phyloP scores from a whole-genome alignment of 2,797 vertebrate genomes.

The Vespertilio murinus region DNA sequence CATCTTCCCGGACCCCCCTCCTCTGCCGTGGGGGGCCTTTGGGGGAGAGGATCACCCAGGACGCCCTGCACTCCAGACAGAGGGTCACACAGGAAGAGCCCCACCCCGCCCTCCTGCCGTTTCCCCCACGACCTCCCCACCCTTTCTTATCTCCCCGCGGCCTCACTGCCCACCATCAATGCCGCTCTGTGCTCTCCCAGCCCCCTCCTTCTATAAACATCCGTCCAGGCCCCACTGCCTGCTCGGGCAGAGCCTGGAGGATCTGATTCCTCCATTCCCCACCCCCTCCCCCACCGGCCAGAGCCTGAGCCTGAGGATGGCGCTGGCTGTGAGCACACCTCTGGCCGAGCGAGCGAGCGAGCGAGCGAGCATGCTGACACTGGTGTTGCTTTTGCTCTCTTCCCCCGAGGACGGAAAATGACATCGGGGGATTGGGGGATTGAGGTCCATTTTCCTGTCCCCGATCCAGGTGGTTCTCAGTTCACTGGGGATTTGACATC shows the following conservation, averaged over 20 bases:
- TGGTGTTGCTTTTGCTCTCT: background rate
- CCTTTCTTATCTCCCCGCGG: background rate
- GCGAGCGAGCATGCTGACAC: background rate
- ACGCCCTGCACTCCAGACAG: rapidly evolving
- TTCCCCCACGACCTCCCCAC: background rate
- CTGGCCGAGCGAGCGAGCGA: too few species aligned
- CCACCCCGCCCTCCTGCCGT: background rate
- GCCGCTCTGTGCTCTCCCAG: background rate
- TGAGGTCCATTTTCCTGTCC: too few species aligned
- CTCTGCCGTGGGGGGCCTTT: background rate
- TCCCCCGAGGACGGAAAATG: background rate
- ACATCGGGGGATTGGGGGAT: background rate
- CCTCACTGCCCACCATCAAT: background rate
- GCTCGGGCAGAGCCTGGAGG: background rate
- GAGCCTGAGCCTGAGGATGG: background rate
- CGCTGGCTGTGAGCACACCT: rapidly evolving
- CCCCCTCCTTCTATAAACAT: constrained; percentile 45
- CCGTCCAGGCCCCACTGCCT: background rate
- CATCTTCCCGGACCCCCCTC: background rate
- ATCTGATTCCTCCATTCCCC: background rate
- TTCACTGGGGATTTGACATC: background rate
- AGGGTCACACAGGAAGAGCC: background rate
- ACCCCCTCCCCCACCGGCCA: background rate
- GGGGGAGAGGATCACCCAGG: background rate
- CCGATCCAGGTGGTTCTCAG: rapidly evolving